A percentile compares a stretch with the other conserved stretches of the same genome.
Conservation (phyloP, 2,797 vertebrate species). For the Sebastes melanostomus region DNA sequence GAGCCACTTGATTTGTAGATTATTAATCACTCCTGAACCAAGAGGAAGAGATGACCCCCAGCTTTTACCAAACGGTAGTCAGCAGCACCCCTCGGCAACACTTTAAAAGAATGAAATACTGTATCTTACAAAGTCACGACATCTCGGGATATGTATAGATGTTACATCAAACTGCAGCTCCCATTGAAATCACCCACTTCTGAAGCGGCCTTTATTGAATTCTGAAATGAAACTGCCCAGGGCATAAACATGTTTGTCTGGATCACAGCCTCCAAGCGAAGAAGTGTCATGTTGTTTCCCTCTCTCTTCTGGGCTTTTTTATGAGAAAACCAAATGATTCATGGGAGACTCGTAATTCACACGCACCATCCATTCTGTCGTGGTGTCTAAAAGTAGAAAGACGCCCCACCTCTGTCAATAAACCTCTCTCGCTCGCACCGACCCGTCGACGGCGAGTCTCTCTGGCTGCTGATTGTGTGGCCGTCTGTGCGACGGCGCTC, state of each 20-base stretch:
- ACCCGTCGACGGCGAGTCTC: constrained; percentile 19
- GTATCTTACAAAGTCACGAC: constrained; percentile 26
- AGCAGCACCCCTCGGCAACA: constrained; percentile 35
- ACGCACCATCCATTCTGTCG: constrained; percentile 55
- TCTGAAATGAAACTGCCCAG: constrained; percentile 64
- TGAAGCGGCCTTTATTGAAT: constrained; percentile 65
- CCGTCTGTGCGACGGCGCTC: constrained; percentile 24
- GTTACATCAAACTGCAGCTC: constrained; percentile 50
- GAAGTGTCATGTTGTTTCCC: constrained; percentile 63
- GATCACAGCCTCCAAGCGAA: constrained; percentile 48
- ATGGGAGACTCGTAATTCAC: constrained; percentile 70
- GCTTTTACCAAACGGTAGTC: not conserved
- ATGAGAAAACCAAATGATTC: constrained; percentile 77
- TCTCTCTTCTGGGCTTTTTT: constrained; percentile 56
- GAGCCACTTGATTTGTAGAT: constrained; percentile 9
- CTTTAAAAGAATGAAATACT: constrained; percentile 31
- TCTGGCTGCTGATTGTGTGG: constrained; percentile 22
- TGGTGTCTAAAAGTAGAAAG: constrained; percentile 72
- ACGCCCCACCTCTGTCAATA: constrained; percentile 64
- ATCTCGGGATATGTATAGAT: constrained; percentile 39
- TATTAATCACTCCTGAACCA: constrained; percentile 1
- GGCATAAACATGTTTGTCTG: constrained; percentile 77
- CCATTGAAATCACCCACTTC: constrained; percentile 52
- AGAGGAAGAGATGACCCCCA: constrained; percentile 5
- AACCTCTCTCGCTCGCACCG: constrained; percentile 45